Base-by-base conservation (phyloP, 92 coral and sea anemone genomes). In the Palythoa grandiflora region DNA sequence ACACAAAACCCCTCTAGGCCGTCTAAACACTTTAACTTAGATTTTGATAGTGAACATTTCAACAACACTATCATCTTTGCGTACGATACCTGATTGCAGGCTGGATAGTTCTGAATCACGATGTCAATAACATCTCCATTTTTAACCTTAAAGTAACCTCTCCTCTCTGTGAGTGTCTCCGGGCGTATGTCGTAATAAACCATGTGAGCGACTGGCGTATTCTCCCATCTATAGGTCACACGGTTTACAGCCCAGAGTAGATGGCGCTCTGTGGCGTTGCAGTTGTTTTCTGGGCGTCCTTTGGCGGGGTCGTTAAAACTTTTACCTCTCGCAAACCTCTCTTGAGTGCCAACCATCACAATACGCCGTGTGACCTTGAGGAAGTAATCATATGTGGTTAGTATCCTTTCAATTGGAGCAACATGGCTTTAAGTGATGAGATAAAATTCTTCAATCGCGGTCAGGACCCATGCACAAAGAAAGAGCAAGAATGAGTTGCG, bases 101-200 rank as follows among this genome's bases (percentile, higher is more conserved):
- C 88, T 5, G 88, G 88, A 53, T 84, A 84, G 52, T 84, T 52
- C 88, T 84, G 88, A 55, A 87, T 80, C 39, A 87, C 90, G 51
- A 87, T 78, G 61, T 87, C 90, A 37, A 87, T 51, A 38, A 87
- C 90, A 38, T 87, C 90, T 60, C 90, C 90, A 52, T 57, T 87
- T 11, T 78, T 87, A 59, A 87, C 57, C 70, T 84, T 84, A 70
- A 39, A 84, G 38, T 84, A 84, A 16, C 88, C 88, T 57, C 88
- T 71, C n/a, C 38, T 13, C 70, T 84, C 80, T 9, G 88, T 84
- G 19, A 84, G 61, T 3, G 88, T 72, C 71, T 84, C 88, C 17
- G 88, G 88, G 2, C 80, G 79, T 16, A 84, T 84, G 70, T 72
- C 80, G 71, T 71, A 84, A 37, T 84, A 84, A 38, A 84, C 88